phyloP scores from a whole-genome alignment of 1,140 invertebrate genomes.

The Caenorhabditis briggsae region DNA sequence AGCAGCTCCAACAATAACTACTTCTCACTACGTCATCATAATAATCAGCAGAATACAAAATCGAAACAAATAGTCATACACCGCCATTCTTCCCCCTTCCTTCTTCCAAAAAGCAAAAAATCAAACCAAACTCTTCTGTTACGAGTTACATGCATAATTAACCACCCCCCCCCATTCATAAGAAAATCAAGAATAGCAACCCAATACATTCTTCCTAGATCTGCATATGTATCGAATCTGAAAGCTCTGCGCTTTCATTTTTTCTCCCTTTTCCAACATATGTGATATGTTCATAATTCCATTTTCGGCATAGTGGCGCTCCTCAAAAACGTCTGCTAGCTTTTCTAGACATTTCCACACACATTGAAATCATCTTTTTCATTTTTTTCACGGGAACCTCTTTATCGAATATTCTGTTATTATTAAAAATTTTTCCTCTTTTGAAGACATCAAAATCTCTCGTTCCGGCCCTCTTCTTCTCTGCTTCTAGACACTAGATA shows the following conservation, averaged over 20 bases:
- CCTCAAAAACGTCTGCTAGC: slow-evolving; percentile 14
- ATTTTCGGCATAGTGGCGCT: slow-evolving; percentile 11
- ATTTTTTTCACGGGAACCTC: neutral
- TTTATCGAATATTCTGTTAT: neutral
- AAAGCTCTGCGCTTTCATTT: too few species aligned
- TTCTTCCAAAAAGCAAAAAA: slow-evolving; percentile 69
- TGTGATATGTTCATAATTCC: slow-evolving; percentile 46
- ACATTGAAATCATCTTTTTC: neutral
- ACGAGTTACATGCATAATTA: slow-evolving; percentile 32
- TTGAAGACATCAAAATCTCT: neutral
- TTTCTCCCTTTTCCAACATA: neutral
- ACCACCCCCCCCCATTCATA: neutral
- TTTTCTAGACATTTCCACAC: slow-evolving; percentile 13
- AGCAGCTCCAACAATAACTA: neutral
- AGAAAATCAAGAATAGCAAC: neutral
- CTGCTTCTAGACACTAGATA: slow-evolving; percentile 1
- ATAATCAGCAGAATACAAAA: too few species aligned
- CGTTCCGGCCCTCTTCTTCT: neutral
- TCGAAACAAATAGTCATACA: too few species aligned
- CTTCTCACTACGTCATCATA: neutral
- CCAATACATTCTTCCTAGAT: neutral
- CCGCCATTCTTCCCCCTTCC: neutral
- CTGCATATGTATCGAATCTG: slow-evolving; percentile 9
- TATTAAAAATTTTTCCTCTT: neutral
- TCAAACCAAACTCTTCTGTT: neutral